Evolutionary conservation across 2,797 vertebrate genomes (phyloP).

Genomic region (Tokudaia tokunoshimensis): DNA sequence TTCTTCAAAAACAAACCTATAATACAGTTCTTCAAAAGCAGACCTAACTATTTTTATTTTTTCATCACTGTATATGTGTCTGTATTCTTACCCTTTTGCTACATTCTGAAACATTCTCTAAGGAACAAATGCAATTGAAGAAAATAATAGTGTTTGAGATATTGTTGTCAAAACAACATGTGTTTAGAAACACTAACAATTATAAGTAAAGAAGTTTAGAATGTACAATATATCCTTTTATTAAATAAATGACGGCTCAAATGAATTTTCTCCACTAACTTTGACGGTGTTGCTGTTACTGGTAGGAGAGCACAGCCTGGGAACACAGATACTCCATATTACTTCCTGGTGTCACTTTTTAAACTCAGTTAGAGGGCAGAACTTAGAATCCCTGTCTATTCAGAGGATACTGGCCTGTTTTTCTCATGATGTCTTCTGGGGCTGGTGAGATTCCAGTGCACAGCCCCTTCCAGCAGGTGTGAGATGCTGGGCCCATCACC

Average conservation of each 20-base stretch:
- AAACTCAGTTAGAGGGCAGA: constrained; percentile 12
- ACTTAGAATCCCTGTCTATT: constrained; percentile 15
- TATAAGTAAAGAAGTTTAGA: background rate
- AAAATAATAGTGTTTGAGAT: constrained; percentile 33
- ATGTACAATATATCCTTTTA: background rate
- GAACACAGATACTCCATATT: background rate
- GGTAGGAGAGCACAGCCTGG: background rate
- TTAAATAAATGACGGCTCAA: constrained; percentile 21
- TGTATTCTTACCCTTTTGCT: constrained; percentile 16
- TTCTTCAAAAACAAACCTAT: background rate
- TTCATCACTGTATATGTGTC: background rate
- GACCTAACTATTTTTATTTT: background rate
- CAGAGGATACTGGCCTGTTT: constrained; percentile 56
- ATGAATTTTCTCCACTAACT: constrained; percentile 28
- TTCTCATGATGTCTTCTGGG: constrained; percentile 38
- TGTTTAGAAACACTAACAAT: constrained; percentile 9
- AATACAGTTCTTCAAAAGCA: background rate
- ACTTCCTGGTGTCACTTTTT: constrained; percentile 10
- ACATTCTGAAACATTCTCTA: constrained; percentile 3
- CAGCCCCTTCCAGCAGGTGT: background rate
- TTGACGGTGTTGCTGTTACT: background rate
- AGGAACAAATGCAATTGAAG: constrained; percentile 1
- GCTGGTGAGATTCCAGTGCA: background rate
- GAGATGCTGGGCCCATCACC: background rate
- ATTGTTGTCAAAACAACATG: background rate